Evolutionary conservation across 2,797 vertebrate genomes (phyloP), one percentile per base, ranked within the genome.

Genomic region (Steatocranus sp.): DNA sequence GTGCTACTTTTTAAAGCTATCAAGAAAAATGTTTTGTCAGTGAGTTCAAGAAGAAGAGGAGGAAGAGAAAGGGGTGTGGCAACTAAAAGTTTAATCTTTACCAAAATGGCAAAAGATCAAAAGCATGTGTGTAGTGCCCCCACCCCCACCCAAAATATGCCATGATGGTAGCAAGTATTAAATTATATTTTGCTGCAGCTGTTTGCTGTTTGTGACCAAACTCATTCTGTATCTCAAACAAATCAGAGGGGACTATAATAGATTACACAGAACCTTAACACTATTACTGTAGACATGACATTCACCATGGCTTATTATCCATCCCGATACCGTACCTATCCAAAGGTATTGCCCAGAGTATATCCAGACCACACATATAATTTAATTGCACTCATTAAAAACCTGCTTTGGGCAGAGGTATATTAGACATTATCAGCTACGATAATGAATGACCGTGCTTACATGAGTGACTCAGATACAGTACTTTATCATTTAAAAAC

Each of bases 311-410:
- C 75, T 86, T 8, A 75, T 88, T 85, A 85, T 87, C 76, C 58
- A 75, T 17, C 12, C 78, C 87, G 75, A 83, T 77, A 46, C 30
- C 2, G 81, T 61, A 89, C 87, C 82, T 90, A 87, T 91, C 89
- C 49, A 53, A 73, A 88, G 81, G 83, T 88, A 87, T 91, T 88
- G 82, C 84, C 41, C 27, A 43, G 90, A 93, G 80, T 50, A 58
- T 36, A 75, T 89, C 88, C 92, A 94, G 48, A 30, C 38, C 43
- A 49, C 23, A 41, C n/a, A 20, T 36, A 27, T 80, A 74, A 89
- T 86, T 20, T 74, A 23, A 88, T 92, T 88, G 68, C 20, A 3
- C 15, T 32, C 25, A 41, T 43, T 75, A 34, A 27, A 68, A 80
- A 49, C 18, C 32, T 76, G 6, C 54, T 82, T 38, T 82, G 50